Evolutionary conservation across 2,888 invertebrate genomes (phyloP).

Genomic region (Phorcus lineatus): DNA sequence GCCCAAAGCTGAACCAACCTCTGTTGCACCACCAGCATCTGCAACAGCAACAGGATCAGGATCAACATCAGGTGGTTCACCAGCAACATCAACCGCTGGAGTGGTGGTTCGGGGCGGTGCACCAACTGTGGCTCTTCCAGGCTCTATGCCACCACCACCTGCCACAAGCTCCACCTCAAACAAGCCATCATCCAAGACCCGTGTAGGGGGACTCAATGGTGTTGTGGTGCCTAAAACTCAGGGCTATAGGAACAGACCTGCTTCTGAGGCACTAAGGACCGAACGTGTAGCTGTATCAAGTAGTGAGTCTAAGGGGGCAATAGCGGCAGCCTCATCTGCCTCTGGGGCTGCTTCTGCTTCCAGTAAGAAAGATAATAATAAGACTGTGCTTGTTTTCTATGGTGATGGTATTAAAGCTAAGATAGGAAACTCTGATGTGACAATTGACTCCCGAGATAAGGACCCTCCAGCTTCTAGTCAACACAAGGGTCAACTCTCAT

Average conservation of each 20-base stretch:
- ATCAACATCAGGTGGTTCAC: not conserved
- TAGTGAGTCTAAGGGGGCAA: constrained; percentile 11
- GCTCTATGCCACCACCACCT: not conserved
- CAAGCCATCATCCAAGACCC: constrained; percentile 20
- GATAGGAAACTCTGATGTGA: constrained; percentile 1
- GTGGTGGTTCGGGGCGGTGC: not conserved
- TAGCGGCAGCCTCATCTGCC: constrained; percentile 37
- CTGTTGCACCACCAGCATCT: not conserved
- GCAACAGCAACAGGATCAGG: not conserved
- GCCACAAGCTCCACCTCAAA: not conserved
- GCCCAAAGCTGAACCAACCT: not conserved
- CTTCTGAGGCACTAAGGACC: constrained; percentile 30
- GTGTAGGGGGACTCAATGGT: constrained; percentile 42
- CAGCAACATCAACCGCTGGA: no score
- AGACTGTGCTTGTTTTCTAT: constrained; percentile 16
- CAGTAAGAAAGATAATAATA: constrained; percentile 22
- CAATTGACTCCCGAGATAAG: constrained; percentile 1
- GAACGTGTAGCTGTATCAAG: constrained; percentile 9
- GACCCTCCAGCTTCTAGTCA: constrained; percentile 17
- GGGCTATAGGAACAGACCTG: constrained; percentile 19
- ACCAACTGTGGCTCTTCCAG: not conserved
- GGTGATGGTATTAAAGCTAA: constrained; percentile 23
- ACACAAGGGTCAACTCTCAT: constrained; percentile 2
- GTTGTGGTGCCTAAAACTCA: constrained; percentile 33
- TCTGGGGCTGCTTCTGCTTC: constrained; percentile 38